These are phyloP conservation scores for Glareola pratincola DNA, from an alignment of 2,113 vertebrate species.

Conservation along the genomic window DNA sequence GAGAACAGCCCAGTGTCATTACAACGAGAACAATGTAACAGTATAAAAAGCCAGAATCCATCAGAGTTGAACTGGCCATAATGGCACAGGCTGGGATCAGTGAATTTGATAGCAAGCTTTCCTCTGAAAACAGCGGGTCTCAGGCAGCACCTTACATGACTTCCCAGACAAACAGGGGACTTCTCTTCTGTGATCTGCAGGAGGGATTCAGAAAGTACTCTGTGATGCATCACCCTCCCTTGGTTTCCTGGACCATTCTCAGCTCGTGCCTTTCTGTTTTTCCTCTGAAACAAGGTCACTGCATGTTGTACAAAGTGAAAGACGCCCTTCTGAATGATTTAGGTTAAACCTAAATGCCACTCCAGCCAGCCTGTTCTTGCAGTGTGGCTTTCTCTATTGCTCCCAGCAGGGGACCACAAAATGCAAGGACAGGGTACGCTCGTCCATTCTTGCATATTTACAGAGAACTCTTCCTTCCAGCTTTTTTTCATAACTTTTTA, in stretches of 20 bases:
- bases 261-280: neutral
- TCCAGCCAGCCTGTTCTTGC: neutral
- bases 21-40: neutral
- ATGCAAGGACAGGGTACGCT: neutral
- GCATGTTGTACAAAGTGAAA: neutral
- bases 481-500: neutral
- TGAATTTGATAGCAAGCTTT: neutral
- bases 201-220: neutral
- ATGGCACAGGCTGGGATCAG: neutral
- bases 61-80: no score
- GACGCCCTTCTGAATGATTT: neutral
- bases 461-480: neutral
- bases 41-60: neutral
- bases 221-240: neutral
- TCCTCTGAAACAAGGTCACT: neutral
- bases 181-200: neutral
- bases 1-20: neutral
- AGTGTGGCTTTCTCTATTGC: neutral
- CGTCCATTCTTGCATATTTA: neutral
- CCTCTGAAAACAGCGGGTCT: neutral
- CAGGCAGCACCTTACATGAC: neutral
- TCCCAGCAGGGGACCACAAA: neutral
- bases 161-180: neutral
- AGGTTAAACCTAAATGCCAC: neutral
- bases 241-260: neutral